These are phyloP conservation scores for Cryptotermes secundus DNA, from an alignment of 1,140 invertebrate genomes.

Conservation along the genomic window DNA sequence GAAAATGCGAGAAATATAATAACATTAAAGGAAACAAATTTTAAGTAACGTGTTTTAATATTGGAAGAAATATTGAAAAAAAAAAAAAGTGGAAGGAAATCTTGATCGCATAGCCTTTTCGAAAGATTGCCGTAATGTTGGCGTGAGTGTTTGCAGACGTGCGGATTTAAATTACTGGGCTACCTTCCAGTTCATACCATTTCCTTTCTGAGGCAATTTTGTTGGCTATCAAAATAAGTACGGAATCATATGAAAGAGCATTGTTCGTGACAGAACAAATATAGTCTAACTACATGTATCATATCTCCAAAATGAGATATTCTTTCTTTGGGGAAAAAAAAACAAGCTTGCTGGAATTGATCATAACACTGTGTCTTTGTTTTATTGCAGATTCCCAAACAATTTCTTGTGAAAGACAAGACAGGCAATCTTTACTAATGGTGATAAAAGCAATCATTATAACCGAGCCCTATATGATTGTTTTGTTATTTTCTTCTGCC, in stretches of 20 bases:
- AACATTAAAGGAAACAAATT: neutral
- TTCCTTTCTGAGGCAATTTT: neutral
- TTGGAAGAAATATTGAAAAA: neutral
- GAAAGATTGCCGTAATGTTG: neutral
- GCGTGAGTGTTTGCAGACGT: neutral
- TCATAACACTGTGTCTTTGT: neutral
- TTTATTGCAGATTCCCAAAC: slow-evolving; percentile 7
- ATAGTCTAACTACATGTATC: neutral
- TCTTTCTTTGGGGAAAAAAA: neutral
- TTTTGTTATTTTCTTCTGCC: slow-evolving; percentile 18
- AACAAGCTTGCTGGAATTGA: neutral
- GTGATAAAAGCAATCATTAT: slow-evolving; percentile 6
- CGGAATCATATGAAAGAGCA: neutral
- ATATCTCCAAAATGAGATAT: neutral
- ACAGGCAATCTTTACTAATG: slow-evolving; percentile 1
- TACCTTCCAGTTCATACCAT: neutral
- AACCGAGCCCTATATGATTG: neutral
- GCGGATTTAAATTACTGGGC: neutral
- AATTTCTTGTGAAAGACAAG: slow-evolving; percentile 9
- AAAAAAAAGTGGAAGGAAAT: neutral
- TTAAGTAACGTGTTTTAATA: neutral
- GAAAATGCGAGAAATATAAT: too few species aligned
- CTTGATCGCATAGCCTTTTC: neutral
- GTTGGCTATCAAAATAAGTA: slow-evolving; percentile 7
- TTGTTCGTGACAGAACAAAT: neutral